Percentiles rank a stretch among this genome's conserved stretches.
phyloP scores from a whole-genome alignment of 2,888 invertebrate genomes.

The Craniophora ligustri region DNA sequence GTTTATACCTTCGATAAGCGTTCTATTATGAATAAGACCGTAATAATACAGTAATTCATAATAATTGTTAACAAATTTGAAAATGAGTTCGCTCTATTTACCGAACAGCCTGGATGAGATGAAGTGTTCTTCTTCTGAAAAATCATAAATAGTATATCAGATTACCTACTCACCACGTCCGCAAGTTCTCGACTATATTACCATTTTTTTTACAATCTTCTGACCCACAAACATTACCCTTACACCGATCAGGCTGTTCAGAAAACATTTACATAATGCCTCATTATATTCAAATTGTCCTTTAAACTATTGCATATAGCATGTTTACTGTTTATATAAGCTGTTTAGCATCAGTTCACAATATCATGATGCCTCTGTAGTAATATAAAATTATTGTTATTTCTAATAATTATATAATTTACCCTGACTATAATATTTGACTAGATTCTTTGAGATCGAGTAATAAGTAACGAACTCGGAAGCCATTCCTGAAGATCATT shows the following conservation, averaged over 20 bases:
- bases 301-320: slow-evolving; percentile 23
- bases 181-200: too few species aligned
- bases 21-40: too few species aligned
- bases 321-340: slow-evolving; percentile 40
- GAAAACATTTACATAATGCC: slow-evolving; percentile 14
- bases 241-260: slow-evolving; percentile 10
- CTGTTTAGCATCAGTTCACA: slow-evolving; percentile 35
- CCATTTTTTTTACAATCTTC: too few species aligned
- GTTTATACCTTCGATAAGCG: too few species aligned
- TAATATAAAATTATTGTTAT: slow-evolving; percentile 40
- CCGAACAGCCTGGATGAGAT: slow-evolving; percentile 24
- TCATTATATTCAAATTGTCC: slow-evolving; percentile 2
- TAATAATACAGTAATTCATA: slow-evolving; percentile 24
- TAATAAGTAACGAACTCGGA: slow-evolving; percentile 60
- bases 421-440: slow-evolving; percentile 67
- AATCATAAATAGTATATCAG: too few species aligned
- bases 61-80: not conserved
- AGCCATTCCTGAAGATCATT: slow-evolving; percentile 59
- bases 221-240: too few species aligned
- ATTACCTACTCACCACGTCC: not conserved
- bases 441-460: slow-evolving; percentile 59
- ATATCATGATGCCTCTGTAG: slow-evolving; percentile 18
- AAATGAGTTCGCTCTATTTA: not conserved
- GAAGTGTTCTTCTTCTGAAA: too few species aligned
- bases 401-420: slow-evolving; percentile 48